phyloP scores from a whole-genome alignment of 2,797 vertebrate species.

The Argentina silus region DNA sequence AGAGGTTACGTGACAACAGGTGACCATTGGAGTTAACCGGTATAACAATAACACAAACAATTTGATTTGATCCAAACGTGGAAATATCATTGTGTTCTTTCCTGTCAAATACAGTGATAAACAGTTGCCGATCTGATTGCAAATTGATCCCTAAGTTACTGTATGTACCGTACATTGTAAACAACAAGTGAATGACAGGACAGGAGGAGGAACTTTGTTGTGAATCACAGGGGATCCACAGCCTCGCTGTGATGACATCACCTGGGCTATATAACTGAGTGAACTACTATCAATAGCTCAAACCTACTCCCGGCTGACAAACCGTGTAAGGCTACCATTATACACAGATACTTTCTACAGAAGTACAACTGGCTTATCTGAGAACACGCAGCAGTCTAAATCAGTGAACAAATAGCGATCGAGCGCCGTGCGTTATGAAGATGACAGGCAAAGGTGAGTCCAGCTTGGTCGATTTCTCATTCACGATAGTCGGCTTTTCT shows the following conservation, averaged over 20 bases:
- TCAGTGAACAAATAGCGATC: not conserved
- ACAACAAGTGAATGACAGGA: not conserved
- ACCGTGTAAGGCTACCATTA: not conserved
- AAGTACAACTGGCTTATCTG: no score
- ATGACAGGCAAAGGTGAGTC: constrained; percentile 59
- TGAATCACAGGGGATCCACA: constrained; percentile 40
- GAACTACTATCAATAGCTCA: constrained; percentile 37
- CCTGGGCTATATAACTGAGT: constrained; percentile 38
- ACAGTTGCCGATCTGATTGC: not conserved
- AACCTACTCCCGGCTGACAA: constrained; percentile 53
- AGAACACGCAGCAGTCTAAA: not conserved
- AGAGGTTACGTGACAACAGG: not conserved
- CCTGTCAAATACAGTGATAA: not conserved
- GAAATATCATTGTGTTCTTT: constrained; percentile 17
- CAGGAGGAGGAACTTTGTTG: constrained; percentile 43
- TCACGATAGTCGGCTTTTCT: no score
- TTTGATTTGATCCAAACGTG: not conserved
- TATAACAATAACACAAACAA: not conserved
- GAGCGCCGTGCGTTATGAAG: not conserved
- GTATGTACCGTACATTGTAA: constrained; percentile 8
- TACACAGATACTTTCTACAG: not conserved
- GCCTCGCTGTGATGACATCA: constrained; percentile 35
- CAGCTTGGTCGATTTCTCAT: not conserved
- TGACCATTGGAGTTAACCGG: not conserved
- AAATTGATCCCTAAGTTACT: constrained; percentile 14